These are phyloP conservation scores for Oxyteleia sp. DNA, from an alignment of 2,888 invertebrate genomes.

Conservation along the genomic window DNA sequence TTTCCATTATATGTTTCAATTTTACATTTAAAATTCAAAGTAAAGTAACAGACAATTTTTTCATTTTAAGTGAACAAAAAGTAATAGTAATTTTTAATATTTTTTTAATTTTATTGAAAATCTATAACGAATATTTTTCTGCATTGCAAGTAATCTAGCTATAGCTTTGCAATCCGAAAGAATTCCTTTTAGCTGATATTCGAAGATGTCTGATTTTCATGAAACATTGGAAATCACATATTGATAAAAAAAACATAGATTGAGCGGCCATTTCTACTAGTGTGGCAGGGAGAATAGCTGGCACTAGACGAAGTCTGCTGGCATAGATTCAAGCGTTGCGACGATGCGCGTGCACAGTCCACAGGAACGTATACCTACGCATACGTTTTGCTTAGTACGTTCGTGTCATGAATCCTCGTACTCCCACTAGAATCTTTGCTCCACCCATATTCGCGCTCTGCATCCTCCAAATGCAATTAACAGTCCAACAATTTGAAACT, in stretches of 20 bases:
- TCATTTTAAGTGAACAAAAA: no score
- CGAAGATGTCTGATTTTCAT: slow-evolving; percentile 20
- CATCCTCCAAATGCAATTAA: slow-evolving; percentile 73
- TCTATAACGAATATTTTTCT: slow-evolving; percentile 13
- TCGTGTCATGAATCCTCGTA: slow-evolving; percentile 55
- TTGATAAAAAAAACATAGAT: slow-evolving; percentile 57
- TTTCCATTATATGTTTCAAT: no score
- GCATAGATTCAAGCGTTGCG: slow-evolving; percentile 82
- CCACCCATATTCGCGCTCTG: slow-evolving; percentile 70
- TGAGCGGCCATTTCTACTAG: slow-evolving; percentile 67
- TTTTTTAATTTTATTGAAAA: slow-evolving; percentile 26
- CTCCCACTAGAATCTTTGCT: slow-evolving; percentile 65
- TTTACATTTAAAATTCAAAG: no score
- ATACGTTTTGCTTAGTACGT: slow-evolving; percentile 58
- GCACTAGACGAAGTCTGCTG: slow-evolving; percentile 79
- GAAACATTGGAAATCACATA: slow-evolving; percentile 34
- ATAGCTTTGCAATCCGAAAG: not conserved
- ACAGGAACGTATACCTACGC: slow-evolving; percentile 53
- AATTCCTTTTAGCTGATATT: slow-evolving; percentile 4
- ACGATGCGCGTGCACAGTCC: slow-evolving; percentile 74
- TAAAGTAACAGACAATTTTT: no score
- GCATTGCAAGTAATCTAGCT: slow-evolving; percentile 4
- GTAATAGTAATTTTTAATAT: no score
- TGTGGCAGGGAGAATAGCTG: slow-evolving; percentile 70
- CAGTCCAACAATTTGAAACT: slow-evolving; percentile 69